Evolutionary conservation across 2,888 invertebrate genomes (phyloP), one percentile per base, ranked within the genome.

Genomic region (Polylopha cassiicola): DNA sequence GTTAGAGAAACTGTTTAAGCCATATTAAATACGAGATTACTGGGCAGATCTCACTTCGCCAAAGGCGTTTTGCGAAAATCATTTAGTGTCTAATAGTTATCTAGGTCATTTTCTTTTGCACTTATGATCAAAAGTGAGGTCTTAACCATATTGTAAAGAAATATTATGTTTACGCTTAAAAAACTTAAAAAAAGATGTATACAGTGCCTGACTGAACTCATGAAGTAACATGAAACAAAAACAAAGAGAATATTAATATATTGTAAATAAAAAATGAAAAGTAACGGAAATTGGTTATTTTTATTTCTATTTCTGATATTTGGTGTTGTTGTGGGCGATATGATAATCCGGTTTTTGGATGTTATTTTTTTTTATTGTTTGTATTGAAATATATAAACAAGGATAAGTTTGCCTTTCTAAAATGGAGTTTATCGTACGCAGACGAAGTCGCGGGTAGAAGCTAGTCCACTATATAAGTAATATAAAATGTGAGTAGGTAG

Each of bases 191-290:
- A 34, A 53, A 36, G 55, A 68, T 64, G 60, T 65, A 62, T 65
- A 66, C 72, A 69, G 78, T 79, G 82, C 78, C 80, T 80, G 39
- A 38, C 31, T 38, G 75, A 71, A 73, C 64, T 70, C 67, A 77
- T 64, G 58, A 73, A 70, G 62, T 65, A 63, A 61, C 51, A 58
- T 69, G 65, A 62, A 67, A 61, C 64, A 59, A 73, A 61, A 71
- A 60, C 46, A 62, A 69, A 81, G 75, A 81, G 73, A 73, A 81
- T 80, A 82, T 77, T 77, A 82, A 80, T 82, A 82, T 85, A 81
- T 84, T 84, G 82, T 84, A 84, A 82, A 84, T 81, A 82, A 82
- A 78, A 71, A 65, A 61, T 71, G 56, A 64, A 70, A 65, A 68
- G 51, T 65, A 61, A 64, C 62, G 59, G 58, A 46, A 47, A 31